Conservation (phyloP, 1,140 invertebrate species). For the Tetramorium simillimum region DNA sequence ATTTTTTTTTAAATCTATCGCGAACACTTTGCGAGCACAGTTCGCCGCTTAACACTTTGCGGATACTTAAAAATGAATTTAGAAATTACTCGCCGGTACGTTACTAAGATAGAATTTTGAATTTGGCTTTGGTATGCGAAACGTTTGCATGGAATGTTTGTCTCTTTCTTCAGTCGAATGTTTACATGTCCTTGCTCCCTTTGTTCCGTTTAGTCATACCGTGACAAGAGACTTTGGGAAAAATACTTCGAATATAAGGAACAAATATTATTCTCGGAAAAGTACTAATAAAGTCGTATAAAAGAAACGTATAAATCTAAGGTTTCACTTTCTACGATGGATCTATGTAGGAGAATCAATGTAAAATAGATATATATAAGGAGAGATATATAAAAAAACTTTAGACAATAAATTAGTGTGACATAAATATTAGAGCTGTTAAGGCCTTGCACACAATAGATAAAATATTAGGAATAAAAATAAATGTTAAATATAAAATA, state of each 20-base stretch:
- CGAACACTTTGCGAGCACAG: background rate
- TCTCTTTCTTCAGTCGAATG: conserved; percentile 51
- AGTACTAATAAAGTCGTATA: background rate
- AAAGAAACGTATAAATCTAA: background rate
- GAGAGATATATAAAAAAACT: background rate
- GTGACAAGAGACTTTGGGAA: background rate
- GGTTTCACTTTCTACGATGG: background rate
- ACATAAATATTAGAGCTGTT: conserved; percentile 7
- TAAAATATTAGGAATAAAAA: no score
- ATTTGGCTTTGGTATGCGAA: conserved; percentile 38
- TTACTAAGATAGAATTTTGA: conserved; percentile 28
- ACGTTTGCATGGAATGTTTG: conserved; percentile 62
- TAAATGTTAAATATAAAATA: no score
- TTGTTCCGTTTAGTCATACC: conserved; percentile 32
- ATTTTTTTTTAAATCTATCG: background rate
- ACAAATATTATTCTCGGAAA: conserved; percentile 39
- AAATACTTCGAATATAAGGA: background rate
- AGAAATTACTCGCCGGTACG: background rate
- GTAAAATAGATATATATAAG: background rate
- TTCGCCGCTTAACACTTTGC: background rate
- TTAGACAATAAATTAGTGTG: background rate
- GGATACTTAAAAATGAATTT: background rate
- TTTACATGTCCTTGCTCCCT: conserved; percentile 64
- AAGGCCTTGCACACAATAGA: no score
- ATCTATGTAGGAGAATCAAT: background rate